Evolutionary conservation across 2,113 vertebrate genomes (phyloP).

Genomic region (Lepidothrix coronata): DNA sequence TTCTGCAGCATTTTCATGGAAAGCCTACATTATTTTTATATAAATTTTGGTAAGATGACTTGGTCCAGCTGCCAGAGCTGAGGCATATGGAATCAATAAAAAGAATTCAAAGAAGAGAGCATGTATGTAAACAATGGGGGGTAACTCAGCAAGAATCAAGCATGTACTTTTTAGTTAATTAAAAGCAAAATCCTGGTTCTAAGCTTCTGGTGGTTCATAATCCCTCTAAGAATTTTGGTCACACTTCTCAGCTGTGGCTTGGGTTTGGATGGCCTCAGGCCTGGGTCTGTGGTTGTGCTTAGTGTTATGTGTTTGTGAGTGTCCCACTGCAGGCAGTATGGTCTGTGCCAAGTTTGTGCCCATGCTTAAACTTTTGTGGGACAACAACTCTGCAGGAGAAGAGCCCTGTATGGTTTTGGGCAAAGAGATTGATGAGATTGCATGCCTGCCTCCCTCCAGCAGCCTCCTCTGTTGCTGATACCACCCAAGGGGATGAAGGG

Average conservation of each 20-base stretch:
- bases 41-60: not conserved
- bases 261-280: not conserved
- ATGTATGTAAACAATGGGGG: not conserved
- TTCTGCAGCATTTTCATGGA: not conserved
- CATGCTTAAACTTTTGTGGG: not conserved
- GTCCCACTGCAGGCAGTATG: not conserved
- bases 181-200: not conserved
- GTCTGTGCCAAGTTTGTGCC: not conserved
- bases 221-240: not conserved
- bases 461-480: not conserved
- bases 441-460: not conserved
- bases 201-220: not conserved
- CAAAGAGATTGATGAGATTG: rapidly evolving
- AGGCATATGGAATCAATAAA: not conserved
- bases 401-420: not conserved
- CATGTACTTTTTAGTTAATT: not conserved
- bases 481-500: no score
- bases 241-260: not conserved
- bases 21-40: not conserved
- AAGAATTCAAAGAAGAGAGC: not conserved
- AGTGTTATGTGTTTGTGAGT: rapidly evolving
- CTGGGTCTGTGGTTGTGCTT: not conserved
- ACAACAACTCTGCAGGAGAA: not conserved
- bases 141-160: not conserved
- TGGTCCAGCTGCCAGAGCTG: not conserved